Conservation (phyloP, 1,140 invertebrate genomes). For the Drosophila gunungcola region DNA sequence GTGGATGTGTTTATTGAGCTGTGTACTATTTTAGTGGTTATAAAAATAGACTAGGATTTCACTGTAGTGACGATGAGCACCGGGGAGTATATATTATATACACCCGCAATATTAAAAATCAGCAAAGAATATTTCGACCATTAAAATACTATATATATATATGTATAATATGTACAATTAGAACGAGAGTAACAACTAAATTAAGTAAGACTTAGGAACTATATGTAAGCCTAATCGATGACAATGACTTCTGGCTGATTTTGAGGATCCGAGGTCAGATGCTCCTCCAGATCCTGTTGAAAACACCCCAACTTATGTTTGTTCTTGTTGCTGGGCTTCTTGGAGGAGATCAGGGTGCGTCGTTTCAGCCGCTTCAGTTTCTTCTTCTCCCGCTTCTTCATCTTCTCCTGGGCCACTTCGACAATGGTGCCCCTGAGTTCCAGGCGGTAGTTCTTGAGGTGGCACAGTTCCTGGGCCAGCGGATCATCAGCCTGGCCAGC, state of each 20-base stretch:
- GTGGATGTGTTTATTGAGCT: conserved; percentile 6
- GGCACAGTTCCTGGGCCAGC: conserved; percentile 27
- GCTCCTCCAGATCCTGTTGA: conserved; percentile 2
- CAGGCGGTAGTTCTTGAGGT: conserved; percentile 49
- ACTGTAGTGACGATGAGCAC: no score
- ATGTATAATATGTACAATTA: conserved; percentile 26
- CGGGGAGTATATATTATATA: no score
- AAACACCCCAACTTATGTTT: conserved; percentile 27
- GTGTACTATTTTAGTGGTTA: conserved; percentile 30
- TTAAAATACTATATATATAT: background rate
- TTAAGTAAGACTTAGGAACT: conserved; percentile 16
- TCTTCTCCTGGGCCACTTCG: conserved; percentile 59
- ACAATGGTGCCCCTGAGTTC: conserved; percentile 54
- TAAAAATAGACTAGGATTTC: conserved; percentile 12
- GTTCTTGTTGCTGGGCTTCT: conserved; percentile 71
- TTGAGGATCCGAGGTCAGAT: background rate
- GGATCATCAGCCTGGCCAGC: background rate
- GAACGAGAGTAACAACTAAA: conserved; percentile 36
- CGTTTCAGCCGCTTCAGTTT: conserved; percentile 68
- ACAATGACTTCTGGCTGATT: conserved; percentile 23
- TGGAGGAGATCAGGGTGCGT: conserved; percentile 67
- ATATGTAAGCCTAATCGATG: conserved; percentile 20
- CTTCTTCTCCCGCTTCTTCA: conserved; percentile 54
- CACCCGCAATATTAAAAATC: no score
- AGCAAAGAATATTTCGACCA: no score